Percentiles rank a stretch among this genome's conserved stretches.
These are phyloP conservation scores for Baccha elongata DNA, from an alignment of 2,888 invertebrate genomes.

Conservation along the genomic window DNA sequence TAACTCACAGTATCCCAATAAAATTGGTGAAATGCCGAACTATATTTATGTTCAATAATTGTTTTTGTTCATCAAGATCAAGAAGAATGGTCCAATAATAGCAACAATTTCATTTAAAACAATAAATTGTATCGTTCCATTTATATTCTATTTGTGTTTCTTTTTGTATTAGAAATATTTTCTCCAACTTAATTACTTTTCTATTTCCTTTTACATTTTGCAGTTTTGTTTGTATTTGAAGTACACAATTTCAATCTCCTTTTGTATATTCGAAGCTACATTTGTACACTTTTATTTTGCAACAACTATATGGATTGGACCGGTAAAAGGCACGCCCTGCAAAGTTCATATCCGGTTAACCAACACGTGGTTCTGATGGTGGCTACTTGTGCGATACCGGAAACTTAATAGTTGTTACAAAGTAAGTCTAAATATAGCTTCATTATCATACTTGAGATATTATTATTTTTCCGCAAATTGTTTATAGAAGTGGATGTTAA, in stretches of 20 bases:
- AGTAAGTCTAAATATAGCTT: not conserved
- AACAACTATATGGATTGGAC: not conserved
- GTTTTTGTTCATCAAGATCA: too few relatives aligned
- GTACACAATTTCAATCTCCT: slow-evolving; percentile 36
- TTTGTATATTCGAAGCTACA: slow-evolving; percentile 2
- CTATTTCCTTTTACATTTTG: slow-evolving; percentile 21
- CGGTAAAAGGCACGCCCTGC: slow-evolving; percentile 4
- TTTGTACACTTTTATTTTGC: not conserved
- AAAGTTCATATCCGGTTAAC: slow-evolving; percentile 57
- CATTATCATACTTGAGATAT: not conserved
- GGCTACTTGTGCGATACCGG: too few relatives aligned
- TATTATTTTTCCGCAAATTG: not conserved
- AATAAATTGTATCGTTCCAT: too few relatives aligned
- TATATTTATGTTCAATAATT: too few relatives aligned
- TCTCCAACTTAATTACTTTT: slow-evolving; percentile 46
- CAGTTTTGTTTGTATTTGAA: slow-evolving; percentile 14
- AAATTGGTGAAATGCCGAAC: too few relatives aligned
- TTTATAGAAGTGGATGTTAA: not conserved
- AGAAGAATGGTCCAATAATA: too few relatives aligned
- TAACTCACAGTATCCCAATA: too few relatives aligned
- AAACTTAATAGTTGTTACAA: too few relatives aligned
- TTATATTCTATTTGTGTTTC: too few relatives aligned
- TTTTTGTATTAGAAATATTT: not conserved
- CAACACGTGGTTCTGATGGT: too few relatives aligned
- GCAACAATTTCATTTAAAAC: too few relatives aligned